A percentile compares a stretch with the other conserved stretches of the same genome.
These are phyloP conservation scores for Entomyzon cyanotis DNA, from an alignment of 2,113 vertebrate genomes.

Conservation along the genomic window DNA sequence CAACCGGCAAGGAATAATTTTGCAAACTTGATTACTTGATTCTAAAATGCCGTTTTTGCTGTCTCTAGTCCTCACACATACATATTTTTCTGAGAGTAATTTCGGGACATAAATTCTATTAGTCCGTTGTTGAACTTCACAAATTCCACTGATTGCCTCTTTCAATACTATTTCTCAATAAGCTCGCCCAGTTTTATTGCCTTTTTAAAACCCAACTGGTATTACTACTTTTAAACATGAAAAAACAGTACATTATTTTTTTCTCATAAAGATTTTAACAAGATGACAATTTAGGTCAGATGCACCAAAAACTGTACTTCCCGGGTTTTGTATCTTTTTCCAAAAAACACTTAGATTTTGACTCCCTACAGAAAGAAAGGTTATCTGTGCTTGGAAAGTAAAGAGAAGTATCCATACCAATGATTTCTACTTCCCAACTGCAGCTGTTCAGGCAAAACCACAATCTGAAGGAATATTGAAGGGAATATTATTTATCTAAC, in stretches of 20 bases:
- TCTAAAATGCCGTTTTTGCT: neutral
- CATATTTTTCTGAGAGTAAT: neutral
- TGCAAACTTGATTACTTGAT: neutral
- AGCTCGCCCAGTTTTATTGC: neutral
- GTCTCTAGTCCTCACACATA: neutral
- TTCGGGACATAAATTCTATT: neutral
- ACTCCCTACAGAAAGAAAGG: neutral
- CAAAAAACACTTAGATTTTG: neutral
- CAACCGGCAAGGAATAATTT: neutral
- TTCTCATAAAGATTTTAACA: neutral
- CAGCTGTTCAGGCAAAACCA: neutral
- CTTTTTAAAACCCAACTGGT: neutral
- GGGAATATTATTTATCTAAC: neutral
- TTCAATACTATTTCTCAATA: neutral
- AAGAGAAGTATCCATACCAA: neutral
- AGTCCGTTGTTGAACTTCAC: neutral
- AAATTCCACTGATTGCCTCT: neutral
- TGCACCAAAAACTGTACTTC: neutral
- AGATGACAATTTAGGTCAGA: neutral
- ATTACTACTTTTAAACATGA: neutral
- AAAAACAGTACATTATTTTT: neutral
- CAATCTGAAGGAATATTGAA: neutral
- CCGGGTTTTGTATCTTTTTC: rapidly evolving
- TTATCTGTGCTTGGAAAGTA: neutral
- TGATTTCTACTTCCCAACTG: neutral